These are phyloP conservation scores for Linyphia triangularis DNA, from an alignment of 2,888 invertebrate genomes.

Conservation along the genomic window DNA sequence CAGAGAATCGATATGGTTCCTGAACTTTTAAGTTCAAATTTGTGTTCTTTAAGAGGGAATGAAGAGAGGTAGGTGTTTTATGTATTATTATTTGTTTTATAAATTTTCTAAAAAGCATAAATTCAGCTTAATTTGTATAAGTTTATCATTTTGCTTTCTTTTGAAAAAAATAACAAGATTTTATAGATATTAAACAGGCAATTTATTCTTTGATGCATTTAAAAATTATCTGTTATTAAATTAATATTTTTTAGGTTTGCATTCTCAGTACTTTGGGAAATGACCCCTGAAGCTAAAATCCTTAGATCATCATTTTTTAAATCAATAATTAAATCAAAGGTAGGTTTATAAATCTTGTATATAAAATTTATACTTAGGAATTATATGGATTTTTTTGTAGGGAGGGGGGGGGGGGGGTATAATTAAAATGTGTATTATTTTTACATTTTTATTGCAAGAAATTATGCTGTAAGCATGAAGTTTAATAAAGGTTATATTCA, in stretches of 20 bases:
- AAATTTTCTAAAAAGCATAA: too few species aligned
- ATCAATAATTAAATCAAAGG: slow-evolving; percentile 86
- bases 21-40: slow-evolving; percentile 89
- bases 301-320: slow-evolving; percentile 91
- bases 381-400: not conserved
- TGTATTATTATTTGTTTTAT: not conserved
- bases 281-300: slow-evolving; percentile 91
- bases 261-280: slow-evolving; percentile 97
- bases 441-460: not conserved
- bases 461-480: not conserved
- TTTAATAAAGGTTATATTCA: not conserved
- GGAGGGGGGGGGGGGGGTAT: too few species aligned
- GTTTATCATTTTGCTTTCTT: not conserved
- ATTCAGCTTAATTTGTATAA: too few species aligned
- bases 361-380: not conserved
- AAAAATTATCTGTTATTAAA: too few species aligned
- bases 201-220: not conserved
- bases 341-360: slow-evolving; percentile 16
- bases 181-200: too few species aligned
- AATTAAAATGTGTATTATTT: not conserved
- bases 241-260: slow-evolving; percentile 89
- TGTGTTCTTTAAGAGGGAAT: slow-evolving; percentile 94
- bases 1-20: slow-evolving; percentile 93
- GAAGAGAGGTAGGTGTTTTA: slow-evolving; percentile 81
- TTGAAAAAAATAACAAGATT: not conserved